These are phyloP conservation scores for Pristionchus maxplancki DNA, from an alignment of 2,888 invertebrate genomes.

Conservation along the genomic window DNA sequence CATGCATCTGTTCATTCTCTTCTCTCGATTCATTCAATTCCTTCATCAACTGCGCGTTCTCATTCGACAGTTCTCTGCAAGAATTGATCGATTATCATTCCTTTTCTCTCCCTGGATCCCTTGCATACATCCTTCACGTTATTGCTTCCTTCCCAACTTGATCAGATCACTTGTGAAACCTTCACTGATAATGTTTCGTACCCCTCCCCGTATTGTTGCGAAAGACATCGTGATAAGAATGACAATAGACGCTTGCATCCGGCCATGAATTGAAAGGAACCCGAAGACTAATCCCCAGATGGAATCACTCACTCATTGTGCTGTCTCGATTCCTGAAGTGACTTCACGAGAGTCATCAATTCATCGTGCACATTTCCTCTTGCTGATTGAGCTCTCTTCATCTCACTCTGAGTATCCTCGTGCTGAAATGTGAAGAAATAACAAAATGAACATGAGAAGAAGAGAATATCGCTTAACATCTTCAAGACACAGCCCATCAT, in stretches of 20 bases:
- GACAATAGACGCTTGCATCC: background rate
- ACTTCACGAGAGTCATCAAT: slow-evolving; percentile 67
- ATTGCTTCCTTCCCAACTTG: background rate
- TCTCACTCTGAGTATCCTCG: slow-evolving; percentile 23
- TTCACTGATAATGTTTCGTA: background rate
- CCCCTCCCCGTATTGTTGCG: background rate
- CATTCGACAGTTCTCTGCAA: slow-evolving; percentile 40
- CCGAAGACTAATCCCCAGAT: background rate
- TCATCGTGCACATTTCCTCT: slow-evolving; percentile 60
- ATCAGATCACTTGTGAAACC: background rate
- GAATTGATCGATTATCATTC: background rate
- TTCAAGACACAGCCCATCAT: background rate
- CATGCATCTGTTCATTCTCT: slow-evolving; percentile 57
- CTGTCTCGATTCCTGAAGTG: slow-evolving; percentile 62
- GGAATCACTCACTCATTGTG: slow-evolving; percentile 57
- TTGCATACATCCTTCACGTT: background rate
- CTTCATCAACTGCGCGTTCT: slow-evolving; percentile 53
- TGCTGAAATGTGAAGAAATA: background rate
- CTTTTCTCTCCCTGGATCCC: too few relatives aligned
- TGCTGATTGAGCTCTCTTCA: slow-evolving; percentile 39
- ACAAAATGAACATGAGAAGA: too few relatives aligned
- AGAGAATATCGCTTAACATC: too few relatives aligned
- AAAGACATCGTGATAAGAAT: background rate
- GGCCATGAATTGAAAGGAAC: background rate
- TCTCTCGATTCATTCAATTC: slow-evolving; percentile 57